Evolutionary conservation across 2,888 invertebrate species (phyloP).

Genomic region (Exephanes ischioxanthus): DNA sequence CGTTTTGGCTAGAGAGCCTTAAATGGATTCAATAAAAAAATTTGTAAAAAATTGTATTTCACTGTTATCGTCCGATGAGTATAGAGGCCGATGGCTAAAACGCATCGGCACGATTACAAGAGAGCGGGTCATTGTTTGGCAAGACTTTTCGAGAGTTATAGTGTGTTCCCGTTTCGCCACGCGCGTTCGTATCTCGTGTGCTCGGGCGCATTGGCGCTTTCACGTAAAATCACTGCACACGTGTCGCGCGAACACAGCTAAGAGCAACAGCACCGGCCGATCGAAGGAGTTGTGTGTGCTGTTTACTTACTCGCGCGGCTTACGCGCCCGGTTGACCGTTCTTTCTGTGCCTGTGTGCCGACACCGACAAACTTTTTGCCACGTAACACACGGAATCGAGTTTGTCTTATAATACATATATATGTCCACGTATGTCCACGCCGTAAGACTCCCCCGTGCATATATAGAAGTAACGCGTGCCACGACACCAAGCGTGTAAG

Average conservation of each 20-base stretch:
- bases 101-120: constrained; percentile 48
- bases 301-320: background rate
- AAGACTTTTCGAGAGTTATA: constrained; percentile 36
- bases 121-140: constrained; percentile 64
- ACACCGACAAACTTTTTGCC: constrained; percentile 51
- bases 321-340: constrained; percentile 17
- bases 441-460: constrained; percentile 8
- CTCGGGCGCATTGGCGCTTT: constrained; percentile 62
- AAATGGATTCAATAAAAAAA: no score
- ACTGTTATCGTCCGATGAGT: background rate
- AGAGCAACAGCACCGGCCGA: constrained; percentile 24
- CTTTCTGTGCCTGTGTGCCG: constrained; percentile 17
- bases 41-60: no score
- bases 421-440: background rate
- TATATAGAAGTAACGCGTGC: constrained; percentile 58
- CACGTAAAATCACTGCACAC: constrained; percentile 66
- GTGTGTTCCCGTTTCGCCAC: constrained; percentile 62
- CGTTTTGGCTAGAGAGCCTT: no score
- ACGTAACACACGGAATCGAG: constrained; percentile 39
- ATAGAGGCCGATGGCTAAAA: constrained; percentile 8
- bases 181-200: constrained; percentile 56
- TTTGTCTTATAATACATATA: constrained; percentile 19
- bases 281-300: background rate
- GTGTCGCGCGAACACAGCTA: constrained; percentile 51
- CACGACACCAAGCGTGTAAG: constrained; percentile 64